Base-by-base conservation (phyloP, 2,797 vertebrate species). In the Myripristis murdjan region DNA sequence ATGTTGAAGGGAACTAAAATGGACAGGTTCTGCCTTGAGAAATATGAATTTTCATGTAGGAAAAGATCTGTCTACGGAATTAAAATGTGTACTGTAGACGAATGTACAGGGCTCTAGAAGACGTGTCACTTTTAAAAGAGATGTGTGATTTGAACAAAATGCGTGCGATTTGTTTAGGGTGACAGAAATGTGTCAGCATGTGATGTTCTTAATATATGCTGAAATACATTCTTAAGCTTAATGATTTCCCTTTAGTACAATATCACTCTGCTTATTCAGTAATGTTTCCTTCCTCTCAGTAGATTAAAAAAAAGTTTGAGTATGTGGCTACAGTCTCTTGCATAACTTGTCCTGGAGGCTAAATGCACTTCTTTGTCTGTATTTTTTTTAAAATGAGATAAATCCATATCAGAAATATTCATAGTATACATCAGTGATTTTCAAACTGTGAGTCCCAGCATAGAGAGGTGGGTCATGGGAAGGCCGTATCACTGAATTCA, bases 1-100 rank as follows among this genome's bases (percentile, higher is more conserved):
- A 72, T 56, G 52, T 72, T 65, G 44, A 0, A 43, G 52, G 73
- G 64, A 23, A n/a, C 11, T 68, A 22, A 73, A 72, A 75, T 1
- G 47, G 54, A 63, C 65, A 66, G 75, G 79, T 58, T 71, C 64
- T 1, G 55, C 69, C 69, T 78, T 9, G 5, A 82, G 75, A 77
- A 52, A 39, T 24, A 84, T 81, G 65, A 16, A 64, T 85, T 76
- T 71, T 31, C 74, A 62, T 51, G 35, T 61, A 69, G 58, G 52
- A 77, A 72, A 81, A 73, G 16, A 6, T 24, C 64, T 43, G 57
- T 62, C 63, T 57, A 56, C n/a, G 48, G 51, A 60, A 79, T 74
- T 22, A 33, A n/a, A 37, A 77, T 22, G 24, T 67, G 26, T 28
- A 5, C 26, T 28, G 26, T 28, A 28, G 26, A 28, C 2, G 2